Percentiles rank a stretch among this genome's conserved stretches.
phyloP scores from a whole-genome alignment of 2,797 vertebrate genomes.

The Chaetophractus vellerosus region DNA sequence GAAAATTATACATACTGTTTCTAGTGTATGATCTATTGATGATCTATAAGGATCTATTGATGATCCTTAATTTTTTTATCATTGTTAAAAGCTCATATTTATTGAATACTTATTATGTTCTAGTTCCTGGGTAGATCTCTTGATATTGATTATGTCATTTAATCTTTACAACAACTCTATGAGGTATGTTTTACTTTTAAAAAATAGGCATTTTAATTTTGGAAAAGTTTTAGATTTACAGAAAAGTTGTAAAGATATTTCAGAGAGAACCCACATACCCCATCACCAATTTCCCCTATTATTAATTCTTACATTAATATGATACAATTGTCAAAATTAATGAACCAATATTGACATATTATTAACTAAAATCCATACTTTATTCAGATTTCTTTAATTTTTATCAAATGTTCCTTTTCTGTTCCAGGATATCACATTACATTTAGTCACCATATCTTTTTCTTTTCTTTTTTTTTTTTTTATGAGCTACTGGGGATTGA shows the following conservation, averaged over 20 bases:
- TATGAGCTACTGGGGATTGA: no score
- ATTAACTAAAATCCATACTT: not conserved
- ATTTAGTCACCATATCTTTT: not conserved
- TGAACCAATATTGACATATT: not conserved
- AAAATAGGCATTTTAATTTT: slow-evolving; percentile 14
- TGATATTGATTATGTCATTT: slow-evolving; percentile 23
- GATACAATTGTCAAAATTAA: not conserved
- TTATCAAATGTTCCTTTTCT: not conserved
- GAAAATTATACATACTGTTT: not conserved
- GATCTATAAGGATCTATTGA: not conserved
- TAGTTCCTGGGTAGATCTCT: not conserved
- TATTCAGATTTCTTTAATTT: slow-evolving; percentile 3
- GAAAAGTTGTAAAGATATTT: not conserved
- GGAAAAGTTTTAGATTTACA: not conserved
- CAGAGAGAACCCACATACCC: not conserved
- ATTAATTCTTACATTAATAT: not conserved
- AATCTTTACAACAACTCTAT: not conserved
- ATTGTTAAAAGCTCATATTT: not conserved
- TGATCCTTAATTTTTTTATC: not conserved
- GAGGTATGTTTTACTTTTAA: slow-evolving; percentile 13
- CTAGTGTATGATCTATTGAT: not conserved
- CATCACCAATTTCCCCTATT: not conserved
- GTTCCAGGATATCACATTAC: not conserved
- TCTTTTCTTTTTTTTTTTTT: no score
- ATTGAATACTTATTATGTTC: not conserved